Evolutionary conservation across 2,113 vertebrate genomes (phyloP).

Genomic region (Telmatochromis sp.): DNA sequence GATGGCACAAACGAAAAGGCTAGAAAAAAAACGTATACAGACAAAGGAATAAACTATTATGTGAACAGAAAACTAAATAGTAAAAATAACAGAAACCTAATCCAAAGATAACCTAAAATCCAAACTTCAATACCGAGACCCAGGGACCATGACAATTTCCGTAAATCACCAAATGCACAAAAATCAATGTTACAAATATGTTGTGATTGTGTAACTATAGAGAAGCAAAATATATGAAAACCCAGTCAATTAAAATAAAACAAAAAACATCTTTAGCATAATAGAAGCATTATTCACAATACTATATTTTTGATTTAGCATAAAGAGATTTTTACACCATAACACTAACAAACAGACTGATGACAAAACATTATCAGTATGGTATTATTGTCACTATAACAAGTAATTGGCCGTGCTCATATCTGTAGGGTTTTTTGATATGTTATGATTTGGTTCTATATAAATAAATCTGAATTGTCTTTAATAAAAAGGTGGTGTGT

Average conservation of each 20-base stretch:
- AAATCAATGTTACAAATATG: accelerated
- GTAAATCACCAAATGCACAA: neutral
- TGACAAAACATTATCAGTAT: neutral
- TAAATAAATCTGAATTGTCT: neutral
- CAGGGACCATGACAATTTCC: neutral
- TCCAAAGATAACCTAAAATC: neutral
- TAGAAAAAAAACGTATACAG: neutral
- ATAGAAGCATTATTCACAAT: neutral
- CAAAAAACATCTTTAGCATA: neutral
- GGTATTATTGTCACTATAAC: neutral
- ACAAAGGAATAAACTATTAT: neutral
- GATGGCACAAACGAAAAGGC: neutral
- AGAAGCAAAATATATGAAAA: neutral
- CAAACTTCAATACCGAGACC: neutral
- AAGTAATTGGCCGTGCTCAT: neutral
- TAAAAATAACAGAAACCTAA: neutral
- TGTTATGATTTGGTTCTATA: neutral
- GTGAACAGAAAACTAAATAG: neutral
- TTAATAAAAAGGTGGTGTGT: neutral
- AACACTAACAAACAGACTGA: neutral
- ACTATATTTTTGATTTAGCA: accelerated
- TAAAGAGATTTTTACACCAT: neutral
- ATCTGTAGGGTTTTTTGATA: neutral
- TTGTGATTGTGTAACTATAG: neutral
- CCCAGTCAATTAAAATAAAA: neutral